Evolutionary conservation across 2,888 invertebrate genomes (phyloP), one percentile per base, ranked within the genome.

Genomic region (Leptinotarsa haldemani): DNA sequence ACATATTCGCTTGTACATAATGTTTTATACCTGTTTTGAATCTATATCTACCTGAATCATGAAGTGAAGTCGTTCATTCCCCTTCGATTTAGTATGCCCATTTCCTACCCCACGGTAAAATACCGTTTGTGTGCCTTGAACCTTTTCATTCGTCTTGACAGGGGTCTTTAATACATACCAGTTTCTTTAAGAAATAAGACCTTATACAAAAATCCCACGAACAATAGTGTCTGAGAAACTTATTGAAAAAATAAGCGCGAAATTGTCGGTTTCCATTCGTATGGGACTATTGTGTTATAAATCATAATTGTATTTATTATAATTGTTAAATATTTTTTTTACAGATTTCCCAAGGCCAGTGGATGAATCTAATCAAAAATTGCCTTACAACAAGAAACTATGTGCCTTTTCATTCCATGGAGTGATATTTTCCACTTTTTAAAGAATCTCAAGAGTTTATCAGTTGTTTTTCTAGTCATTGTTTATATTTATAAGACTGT

Each of bases 391-490:
- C 73, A 73, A 74, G 73, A 79, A 82, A 82, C 78, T 79, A 82
- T 83, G 86, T 86, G 86, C 87, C 86, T 87, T 86, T 74, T 80
- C 84, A 84, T 83, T 84, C 84, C 84, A 82, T 80, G 80, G 83
- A 85, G 85, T 85, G 85, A 86, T 85, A 85, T 83, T 82, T 82
- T 80, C 79, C 79, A 79, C 78, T 81, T 81, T 81, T 81, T 79
- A 70, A 81, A 82, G 77, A 77, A 77, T 79, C 79, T 79, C 77
- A 74, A 79, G 82, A 84, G 83, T 85, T 84, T 86, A 85, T 84
- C 82, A 80, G 81, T 82, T 83, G 79, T 83, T 83, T 81, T 80
- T 85, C 86, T 85, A 86, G 85, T 85, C 85, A 86, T 85, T 85
- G 83, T 85, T 85, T 79, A 85, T 82, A 83, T 79, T 80, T 56